phyloP scores from a whole-genome alignment of 1,140 invertebrate genomes.

The Hetaerina americana region DNA sequence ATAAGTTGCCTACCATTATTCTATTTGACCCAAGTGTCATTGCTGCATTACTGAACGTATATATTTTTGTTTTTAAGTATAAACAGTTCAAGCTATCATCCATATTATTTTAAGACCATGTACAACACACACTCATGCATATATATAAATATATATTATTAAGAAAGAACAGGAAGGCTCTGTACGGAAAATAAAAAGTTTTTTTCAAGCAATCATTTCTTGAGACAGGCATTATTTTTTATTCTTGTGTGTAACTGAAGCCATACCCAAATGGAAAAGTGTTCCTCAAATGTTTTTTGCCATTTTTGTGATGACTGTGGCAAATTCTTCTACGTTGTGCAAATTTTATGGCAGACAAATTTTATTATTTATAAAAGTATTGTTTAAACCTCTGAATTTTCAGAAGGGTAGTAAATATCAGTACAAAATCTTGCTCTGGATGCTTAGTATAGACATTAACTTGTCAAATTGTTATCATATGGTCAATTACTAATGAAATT shows the following conservation, averaged over 20 bases:
- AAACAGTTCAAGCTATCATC: neutral
- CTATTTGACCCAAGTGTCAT: neutral
- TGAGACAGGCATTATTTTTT: neutral
- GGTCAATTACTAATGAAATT: neutral
- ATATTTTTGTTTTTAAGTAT: slow-evolving; percentile 1
- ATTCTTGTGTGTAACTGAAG: neutral
- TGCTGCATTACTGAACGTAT: neutral
- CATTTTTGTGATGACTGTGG: neutral
- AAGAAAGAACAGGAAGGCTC: neutral
- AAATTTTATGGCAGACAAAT: neutral
- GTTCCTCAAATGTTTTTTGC: neutral
- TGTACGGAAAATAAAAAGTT: neutral
- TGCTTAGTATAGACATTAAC: neutral
- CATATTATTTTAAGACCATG: neutral
- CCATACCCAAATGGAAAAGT: neutral
- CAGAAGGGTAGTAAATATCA: neutral
- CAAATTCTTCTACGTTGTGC: neutral
- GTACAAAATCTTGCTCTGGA: neutral
- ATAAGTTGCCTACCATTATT: neutral
- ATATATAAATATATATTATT: neutral
- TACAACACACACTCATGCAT: neutral
- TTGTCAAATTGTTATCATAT: neutral
- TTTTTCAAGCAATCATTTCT: neutral
- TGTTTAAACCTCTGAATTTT: neutral
- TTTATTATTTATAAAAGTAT: neutral